Base-by-base conservation (phyloP, 2,113 vertebrate species). In the Lepisosteus osseus region DNA sequence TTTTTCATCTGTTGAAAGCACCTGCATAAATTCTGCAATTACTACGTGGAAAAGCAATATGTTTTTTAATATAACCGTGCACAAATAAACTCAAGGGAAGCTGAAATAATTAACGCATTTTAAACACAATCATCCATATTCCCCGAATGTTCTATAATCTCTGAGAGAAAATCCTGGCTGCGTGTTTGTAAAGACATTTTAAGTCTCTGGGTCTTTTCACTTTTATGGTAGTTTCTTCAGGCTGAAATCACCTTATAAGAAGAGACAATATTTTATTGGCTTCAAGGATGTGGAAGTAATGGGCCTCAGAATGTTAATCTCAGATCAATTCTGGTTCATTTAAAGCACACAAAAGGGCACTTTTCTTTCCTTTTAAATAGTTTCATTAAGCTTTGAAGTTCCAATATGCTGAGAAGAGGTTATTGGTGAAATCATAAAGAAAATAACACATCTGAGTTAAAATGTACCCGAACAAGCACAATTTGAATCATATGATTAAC, bases 361-460 rank as follows among this genome's bases (percentile, higher is more conserved):
- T 17, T 83, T 73, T 72, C 54, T 70, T 69, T 77, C 9, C 47
- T 76, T 84, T 74, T 72, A 78, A 75, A 29, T 79, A 75, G 67
- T 71, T 82, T 72, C 64, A 59, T 51, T 71, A 69, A 72, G 71
- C 80, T 88, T 87, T 89, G 86, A 83, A 78, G 79, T 73, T 77
- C 79, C 76, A 72, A n/a, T 82, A 81, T 86, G 77, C 74, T 76
- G 51, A 80, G 73, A 61, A 65, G 54, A 82, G 75, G 78, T 87
- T 86, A 87, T 83, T 77, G 80, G 79, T 77, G 71, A 80, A 82
- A 72, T 77, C 67, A 67, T 14, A 54, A 45, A 15, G 71, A 55
- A 75, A 80, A 82, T 70, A 70, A 82, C 77, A 75, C 54, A 65
- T 68, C 76, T 84, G 82, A 80, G 80, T 77, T 5, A 72, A 40